Base-by-base conservation (phyloP, 2,888 invertebrate species). In the Gari tellinella region DNA sequence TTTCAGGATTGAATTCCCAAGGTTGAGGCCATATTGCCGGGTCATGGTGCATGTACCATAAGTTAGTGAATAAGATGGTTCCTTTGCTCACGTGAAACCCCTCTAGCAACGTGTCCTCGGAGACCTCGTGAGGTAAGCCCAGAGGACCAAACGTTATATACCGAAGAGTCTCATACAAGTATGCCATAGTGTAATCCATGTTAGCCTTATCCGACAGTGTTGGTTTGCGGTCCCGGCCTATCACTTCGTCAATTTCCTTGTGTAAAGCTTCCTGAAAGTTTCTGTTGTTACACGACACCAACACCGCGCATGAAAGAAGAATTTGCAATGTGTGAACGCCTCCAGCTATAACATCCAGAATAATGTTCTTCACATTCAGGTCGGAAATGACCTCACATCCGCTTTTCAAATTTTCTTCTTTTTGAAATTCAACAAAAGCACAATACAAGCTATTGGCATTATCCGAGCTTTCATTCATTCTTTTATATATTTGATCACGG, bases 221-320 rank as follows among this genome's bases (percentile, higher is more conserved):
- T 0, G 80, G 77, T 38, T 45, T 41, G 37, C 78, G 25, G 1
- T 38, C 38, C 21, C 40, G 8, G 21, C 82, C 83, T n/a, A 83
- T 61, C 2, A 68, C 62, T 12, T 41, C 55, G 52, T 80, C 77
- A 7, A 81, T 45, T 53, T 83, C 83, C 15, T 45, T 56, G 37
- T 83, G 81, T 1, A 89, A 72, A 14, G 58, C 55, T 19, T 55
- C 45, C 38, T 70, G 81, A 48, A 79, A 70, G 8, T 84, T 67
- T 3, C 78, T 82, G 56, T 82, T 56, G 1, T 73, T 70, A 15
- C 80, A 65, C 64, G 85, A 48, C 49, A 72, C 69, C 0, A 84
- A 74, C 15, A 86, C 53, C 2, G 72, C 51, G 63, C 80, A 70
- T n/a, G 60, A 23, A 7, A 87, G 43, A 7, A 85, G 70, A 1